Conservation (phyloP, 2,888 invertebrate species). For the Sphecodes monilicornis region DNA sequence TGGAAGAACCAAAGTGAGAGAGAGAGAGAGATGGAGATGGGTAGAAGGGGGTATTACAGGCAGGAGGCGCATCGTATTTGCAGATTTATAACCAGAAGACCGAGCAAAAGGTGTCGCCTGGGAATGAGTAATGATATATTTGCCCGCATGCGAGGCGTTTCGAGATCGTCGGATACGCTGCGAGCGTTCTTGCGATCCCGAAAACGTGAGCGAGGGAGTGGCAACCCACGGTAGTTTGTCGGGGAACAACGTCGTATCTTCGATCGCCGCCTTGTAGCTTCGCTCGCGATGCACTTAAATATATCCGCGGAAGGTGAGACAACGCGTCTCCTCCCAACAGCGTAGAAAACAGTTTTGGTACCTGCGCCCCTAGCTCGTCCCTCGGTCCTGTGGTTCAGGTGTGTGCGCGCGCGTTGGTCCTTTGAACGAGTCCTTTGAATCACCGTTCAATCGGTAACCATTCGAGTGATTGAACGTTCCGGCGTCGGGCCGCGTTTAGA, state of each 20-base stretch:
- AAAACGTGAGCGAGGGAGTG: constrained; percentile 63
- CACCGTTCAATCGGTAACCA: neutral
- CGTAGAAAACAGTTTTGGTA: neutral
- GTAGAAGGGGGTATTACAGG: constrained; percentile 17
- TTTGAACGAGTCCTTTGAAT: constrained; percentile 27
- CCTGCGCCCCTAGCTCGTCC: neutral
- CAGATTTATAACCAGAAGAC: constrained; percentile 76
- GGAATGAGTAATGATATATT: constrained; percentile 78
- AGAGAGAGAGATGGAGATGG: neutral
- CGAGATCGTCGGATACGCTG: constrained; percentile 73
- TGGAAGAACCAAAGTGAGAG: neutral
- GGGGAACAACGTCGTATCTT: constrained; percentile 69
- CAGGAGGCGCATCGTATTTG: constrained; percentile 60
- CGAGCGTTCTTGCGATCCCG: constrained; percentile 65
- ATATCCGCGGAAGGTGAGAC: constrained; percentile 5
- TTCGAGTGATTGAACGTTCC: constrained; percentile 26
- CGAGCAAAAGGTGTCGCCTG: constrained; percentile 71
- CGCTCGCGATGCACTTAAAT: constrained; percentile 18
- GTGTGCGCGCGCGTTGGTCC: neutral
- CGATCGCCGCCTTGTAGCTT: constrained; percentile 52
- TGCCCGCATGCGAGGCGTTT: constrained; percentile 73
- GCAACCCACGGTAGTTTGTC: constrained; percentile 65
- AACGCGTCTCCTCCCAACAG: constrained; percentile 1
- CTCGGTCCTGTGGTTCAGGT: neutral
- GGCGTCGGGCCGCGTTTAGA: constrained; percentile 13